phyloP scores from a whole-genome alignment of 2,797 vertebrate species.

The Eulemur rubriventer region DNA sequence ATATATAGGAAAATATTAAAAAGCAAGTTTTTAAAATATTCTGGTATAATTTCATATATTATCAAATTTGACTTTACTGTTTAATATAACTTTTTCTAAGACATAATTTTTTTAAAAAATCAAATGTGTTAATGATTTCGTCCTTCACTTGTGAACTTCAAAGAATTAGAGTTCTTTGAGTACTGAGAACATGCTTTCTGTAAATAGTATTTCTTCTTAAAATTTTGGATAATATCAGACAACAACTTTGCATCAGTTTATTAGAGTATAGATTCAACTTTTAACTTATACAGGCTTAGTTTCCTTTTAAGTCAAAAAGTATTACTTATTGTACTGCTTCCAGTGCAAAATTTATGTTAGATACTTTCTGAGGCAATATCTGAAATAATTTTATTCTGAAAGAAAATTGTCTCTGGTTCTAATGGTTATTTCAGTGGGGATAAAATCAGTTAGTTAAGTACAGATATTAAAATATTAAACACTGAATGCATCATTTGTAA shows the following conservation, averaged over 20 bases:
- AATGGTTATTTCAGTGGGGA: neutral
- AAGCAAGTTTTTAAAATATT: neutral
- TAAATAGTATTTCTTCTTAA: neutral
- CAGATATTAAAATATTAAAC: neutral
- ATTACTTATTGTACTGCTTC: neutral
- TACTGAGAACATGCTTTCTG: neutral
- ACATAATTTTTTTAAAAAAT: neutral
- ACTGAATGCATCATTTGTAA: neutral
- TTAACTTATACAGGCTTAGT: neutral
- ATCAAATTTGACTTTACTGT: neutral
- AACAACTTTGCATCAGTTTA: neutral
- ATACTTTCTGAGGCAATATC: neutral
- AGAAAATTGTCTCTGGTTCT: neutral
- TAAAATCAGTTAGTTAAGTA: slow-evolving; percentile 7
- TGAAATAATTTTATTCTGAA: slow-evolving; percentile 41
- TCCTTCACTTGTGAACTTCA: neutral
- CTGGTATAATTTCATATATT: neutral
- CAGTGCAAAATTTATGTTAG: neutral
- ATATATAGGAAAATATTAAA: neutral
- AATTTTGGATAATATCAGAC: neutral
- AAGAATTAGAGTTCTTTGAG: neutral
- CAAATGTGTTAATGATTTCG: neutral
- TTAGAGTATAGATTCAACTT: neutral
- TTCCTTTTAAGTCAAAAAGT: neutral
- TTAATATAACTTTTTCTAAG: neutral